Conservation (phyloP, 2,113 vertebrate species). For the Rhea americana region DNA sequence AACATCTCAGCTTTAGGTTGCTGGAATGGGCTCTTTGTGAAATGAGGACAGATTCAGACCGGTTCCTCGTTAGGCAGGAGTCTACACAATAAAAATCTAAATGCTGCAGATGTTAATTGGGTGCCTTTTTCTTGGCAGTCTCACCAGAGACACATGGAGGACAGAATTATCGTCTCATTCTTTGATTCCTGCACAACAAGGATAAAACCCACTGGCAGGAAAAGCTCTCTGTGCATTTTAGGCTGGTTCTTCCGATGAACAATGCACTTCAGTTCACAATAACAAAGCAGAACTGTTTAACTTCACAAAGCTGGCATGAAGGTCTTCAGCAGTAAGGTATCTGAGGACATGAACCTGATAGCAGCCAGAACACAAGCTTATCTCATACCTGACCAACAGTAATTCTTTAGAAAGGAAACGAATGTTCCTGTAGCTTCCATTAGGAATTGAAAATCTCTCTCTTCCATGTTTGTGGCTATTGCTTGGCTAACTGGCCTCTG, state of each 20-base stretch:
- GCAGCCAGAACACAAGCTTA: background rate
- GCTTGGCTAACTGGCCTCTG: background rate
- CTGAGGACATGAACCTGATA: background rate
- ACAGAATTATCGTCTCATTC: background rate
- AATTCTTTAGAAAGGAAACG: slow-evolving; percentile 16
- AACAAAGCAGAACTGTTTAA: slow-evolving; percentile 24
- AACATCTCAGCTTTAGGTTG: background rate
- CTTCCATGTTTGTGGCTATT: slow-evolving; percentile 20
- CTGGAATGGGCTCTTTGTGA: background rate
- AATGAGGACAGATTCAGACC: background rate
- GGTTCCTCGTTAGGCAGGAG: background rate
- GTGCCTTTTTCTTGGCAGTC: background rate
- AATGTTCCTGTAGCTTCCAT: background rate
- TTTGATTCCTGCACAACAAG: background rate
- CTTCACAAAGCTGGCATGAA: background rate
- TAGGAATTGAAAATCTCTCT: background rate
- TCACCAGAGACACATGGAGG: background rate
- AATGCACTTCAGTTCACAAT: background rate
- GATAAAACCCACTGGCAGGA: background rate
- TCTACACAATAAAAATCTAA: background rate
- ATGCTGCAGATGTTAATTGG: background rate
- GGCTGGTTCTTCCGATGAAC: background rate
- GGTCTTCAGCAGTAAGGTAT: background rate
- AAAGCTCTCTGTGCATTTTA: background rate
- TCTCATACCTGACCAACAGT: background rate